These are phyloP conservation scores for Donacobius atricapilla DNA, from an alignment of 2,113 vertebrate genomes.

Conservation along the genomic window DNA sequence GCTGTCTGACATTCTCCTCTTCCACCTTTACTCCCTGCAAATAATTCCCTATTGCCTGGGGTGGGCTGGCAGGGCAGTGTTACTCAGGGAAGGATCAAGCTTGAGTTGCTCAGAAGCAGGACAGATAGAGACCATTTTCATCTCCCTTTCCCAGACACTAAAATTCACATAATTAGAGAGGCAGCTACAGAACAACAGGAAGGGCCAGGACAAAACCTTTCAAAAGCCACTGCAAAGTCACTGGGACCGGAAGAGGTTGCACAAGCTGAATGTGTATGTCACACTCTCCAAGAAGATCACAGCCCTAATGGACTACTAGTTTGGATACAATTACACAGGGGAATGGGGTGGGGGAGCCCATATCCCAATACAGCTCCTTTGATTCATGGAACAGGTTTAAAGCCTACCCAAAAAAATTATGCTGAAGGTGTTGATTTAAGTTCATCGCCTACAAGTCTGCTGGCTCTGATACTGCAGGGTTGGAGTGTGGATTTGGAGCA, in stretches of 20 bases:
- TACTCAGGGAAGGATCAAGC: neutral
- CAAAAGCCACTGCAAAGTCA: neutral
- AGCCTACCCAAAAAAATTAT: neutral
- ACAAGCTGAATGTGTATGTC: neutral
- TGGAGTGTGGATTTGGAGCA: neutral
- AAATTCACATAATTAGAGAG: neutral
- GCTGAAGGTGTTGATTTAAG: neutral
- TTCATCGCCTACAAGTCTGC: neutral
- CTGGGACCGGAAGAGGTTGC: neutral
- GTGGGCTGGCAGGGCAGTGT: neutral
- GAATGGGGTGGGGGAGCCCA: neutral
- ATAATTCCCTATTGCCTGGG: neutral
- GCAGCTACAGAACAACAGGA: neutral
- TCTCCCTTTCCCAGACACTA: neutral
- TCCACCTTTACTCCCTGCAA: neutral
- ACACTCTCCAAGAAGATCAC: neutral
- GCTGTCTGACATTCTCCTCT: constrained; percentile 29
- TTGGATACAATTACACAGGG: neutral
- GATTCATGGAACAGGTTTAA: neutral
- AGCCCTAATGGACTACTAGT: neutral
- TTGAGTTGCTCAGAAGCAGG: neutral
- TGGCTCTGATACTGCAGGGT: neutral
- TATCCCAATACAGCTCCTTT: neutral
- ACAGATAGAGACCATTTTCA: neutral
- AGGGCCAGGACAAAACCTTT: neutral